Evolutionary conservation across 2,888 invertebrate species (phyloP).

Genomic region (Scaptomyza flava): DNA sequence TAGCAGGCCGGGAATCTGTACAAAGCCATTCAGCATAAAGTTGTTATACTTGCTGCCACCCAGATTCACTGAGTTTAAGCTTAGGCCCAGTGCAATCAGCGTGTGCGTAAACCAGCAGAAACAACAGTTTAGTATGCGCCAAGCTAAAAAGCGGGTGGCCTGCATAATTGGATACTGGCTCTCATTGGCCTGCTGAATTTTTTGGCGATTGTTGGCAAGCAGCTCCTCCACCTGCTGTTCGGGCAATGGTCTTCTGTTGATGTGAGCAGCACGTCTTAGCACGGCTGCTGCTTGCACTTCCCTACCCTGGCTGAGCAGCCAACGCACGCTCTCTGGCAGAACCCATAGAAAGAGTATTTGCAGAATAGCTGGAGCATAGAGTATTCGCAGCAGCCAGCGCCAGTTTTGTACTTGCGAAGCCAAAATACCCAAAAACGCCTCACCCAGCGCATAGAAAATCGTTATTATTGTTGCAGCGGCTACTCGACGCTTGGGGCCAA

Average conservation of each 20-base stretch:
- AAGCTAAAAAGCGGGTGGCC: slow-evolving; percentile 66
- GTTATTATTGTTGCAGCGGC: slow-evolving; percentile 89
- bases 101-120: slow-evolving; percentile 92
- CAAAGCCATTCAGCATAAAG: slow-evolving; percentile 86
- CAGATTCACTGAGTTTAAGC: slow-evolving; percentile 90
- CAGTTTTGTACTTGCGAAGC: slow-evolving; percentile 89
- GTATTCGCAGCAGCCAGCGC: slow-evolving; percentile 87
- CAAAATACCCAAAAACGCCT: slow-evolving; percentile 88
- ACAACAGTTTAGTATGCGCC: slow-evolving; percentile 86
- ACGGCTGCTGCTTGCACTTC: slow-evolving; percentile 86
- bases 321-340: slow-evolving; percentile 90
- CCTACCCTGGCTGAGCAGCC: slow-evolving; percentile 88
- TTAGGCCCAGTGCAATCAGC: slow-evolving; percentile 92
- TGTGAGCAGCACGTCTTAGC: slow-evolving; percentile 87
- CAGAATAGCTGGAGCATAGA: slow-evolving; percentile 89
- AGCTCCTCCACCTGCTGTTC: slow-evolving; percentile 67
- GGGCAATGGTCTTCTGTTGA: slow-evolving; percentile 84
- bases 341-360: slow-evolving; percentile 89
- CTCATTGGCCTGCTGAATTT: slow-evolving; percentile 66
- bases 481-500: slow-evolving; percentile 90
- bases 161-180: slow-evolving; percentile 72
- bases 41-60: slow-evolving; percentile 91
- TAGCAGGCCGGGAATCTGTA: slow-evolving; percentile 90
- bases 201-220: slow-evolving; percentile 63
- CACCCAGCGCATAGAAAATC: slow-evolving; percentile 89